Percentiles rank a stretch among this genome's conserved stretches.
phyloP scores from a whole-genome alignment of 2,888 invertebrate species.

The Galeruca laticollis region DNA sequence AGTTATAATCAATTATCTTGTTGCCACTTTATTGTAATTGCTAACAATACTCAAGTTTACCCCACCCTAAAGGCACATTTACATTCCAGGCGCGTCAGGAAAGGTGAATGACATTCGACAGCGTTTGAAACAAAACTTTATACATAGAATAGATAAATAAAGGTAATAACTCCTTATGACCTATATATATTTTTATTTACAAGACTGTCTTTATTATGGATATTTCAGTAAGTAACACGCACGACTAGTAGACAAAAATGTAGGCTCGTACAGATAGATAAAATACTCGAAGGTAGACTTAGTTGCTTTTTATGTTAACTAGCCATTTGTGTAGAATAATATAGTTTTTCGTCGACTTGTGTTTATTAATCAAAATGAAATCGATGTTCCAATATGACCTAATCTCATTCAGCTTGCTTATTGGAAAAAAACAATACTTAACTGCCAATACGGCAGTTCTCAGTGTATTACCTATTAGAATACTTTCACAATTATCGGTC shows the following conservation, averaged over 20 bases:
- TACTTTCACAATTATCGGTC: no score
- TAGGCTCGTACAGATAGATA: neutral
- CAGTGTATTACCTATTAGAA: no score
- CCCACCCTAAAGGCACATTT: conserved; percentile 7
- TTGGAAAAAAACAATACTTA: no score
- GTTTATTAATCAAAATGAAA: no score
- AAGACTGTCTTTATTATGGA: conserved; percentile 8
- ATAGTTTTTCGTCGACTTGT: neutral
- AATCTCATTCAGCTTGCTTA: no score
- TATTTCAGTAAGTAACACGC: conserved; percentile 3
- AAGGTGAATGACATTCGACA: conserved; percentile 15
- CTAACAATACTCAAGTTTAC: neutral
- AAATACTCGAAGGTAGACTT: neutral
- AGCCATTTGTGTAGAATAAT: neutral
- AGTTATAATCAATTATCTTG: neutral
- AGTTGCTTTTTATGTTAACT: neutral
- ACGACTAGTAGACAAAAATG: neutral
- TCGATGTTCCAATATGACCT: no score
- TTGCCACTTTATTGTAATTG: neutral
- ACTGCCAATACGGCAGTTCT: no score
- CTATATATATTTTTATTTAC: conserved; percentile 7
- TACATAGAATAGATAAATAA: neutral
- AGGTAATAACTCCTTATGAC: neutral
- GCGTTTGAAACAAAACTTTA: conserved; percentile 1
- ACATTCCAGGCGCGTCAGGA: conserved; percentile 12